These are phyloP conservation scores for Salticus scenicus DNA, from an alignment of 2,888 invertebrate species.

Conservation along the genomic window DNA sequence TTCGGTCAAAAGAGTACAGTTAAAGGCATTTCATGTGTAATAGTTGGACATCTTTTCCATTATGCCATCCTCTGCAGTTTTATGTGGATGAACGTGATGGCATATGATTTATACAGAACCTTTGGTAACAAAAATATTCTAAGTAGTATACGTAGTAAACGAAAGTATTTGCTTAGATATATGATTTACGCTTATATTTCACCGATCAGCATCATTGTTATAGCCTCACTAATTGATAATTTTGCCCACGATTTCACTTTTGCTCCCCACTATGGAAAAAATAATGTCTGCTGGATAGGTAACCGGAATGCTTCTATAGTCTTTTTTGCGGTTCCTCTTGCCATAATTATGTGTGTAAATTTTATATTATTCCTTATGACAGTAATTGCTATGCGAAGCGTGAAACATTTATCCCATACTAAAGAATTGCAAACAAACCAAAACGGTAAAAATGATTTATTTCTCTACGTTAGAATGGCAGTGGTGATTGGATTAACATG, in stretches of 20 bases:
- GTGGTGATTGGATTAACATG: constrained; percentile 73
- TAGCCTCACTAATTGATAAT: constrained; percentile 74
- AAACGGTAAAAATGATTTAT: constrained; percentile 70
- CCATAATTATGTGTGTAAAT: constrained; percentile 72
- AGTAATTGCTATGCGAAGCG: constrained; percentile 70
- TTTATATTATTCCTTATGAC: constrained; percentile 72
- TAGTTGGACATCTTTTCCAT: constrained; percentile 75
- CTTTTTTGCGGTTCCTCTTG: constrained; percentile 73
- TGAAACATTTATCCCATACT: constrained; percentile 55
- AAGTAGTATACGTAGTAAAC: constrained; percentile 63
- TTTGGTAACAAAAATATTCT: constrained; percentile 73
- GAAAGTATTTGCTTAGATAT: constrained; percentile 70
- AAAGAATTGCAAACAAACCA: constrained; percentile 16
- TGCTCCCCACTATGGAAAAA: constrained; percentile 71
- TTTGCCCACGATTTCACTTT: constrained; percentile 50
- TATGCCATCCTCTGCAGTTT: constrained; percentile 75
- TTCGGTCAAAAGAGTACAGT: constrained; percentile 71
- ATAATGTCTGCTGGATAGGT: constrained; percentile 73
- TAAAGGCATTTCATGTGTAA: constrained; percentile 72
- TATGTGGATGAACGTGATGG: constrained; percentile 77
- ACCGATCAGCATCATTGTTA: constrained; percentile 74
- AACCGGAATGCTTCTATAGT: constrained; percentile 70
- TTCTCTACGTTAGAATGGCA: constrained; percentile 73
- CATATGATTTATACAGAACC: constrained; percentile 76
- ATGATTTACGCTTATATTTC: constrained; percentile 75